A percentile compares a stretch with the other conserved stretches of the same genome.
Conservation (phyloP, 2,113 vertebrate species). For the Todiramphus saurophagus region DNA sequence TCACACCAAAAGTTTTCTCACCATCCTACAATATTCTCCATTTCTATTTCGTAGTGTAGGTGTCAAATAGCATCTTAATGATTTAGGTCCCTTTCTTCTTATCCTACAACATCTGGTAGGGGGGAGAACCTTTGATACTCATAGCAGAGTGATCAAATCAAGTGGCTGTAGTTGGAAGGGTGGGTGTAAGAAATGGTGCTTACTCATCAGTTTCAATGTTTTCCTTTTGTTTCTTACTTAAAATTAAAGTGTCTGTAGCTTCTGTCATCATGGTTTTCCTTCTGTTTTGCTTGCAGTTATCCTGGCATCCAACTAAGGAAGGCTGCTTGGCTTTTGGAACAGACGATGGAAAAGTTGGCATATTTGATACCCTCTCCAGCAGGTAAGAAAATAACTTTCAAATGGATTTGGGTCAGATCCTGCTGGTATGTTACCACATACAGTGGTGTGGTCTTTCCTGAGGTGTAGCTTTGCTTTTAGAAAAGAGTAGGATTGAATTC, state of each 20-base stretch:
- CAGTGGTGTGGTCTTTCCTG: not conserved
- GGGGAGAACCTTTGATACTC: not conserved
- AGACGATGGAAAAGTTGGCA: slow-evolving; percentile 96
- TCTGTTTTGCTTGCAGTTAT: slow-evolving; percentile 75
- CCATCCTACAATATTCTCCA: not conserved
- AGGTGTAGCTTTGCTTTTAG: not conserved
- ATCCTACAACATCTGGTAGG: not conserved
- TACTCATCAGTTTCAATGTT: not conserved
- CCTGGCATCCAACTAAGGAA: slow-evolving; percentile 92
- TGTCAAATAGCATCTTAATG: not conserved
- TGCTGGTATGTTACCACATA: not conserved
- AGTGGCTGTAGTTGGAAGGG: not conserved
- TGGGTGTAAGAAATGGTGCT: not conserved
- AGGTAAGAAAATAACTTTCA: slow-evolving; percentile 77
- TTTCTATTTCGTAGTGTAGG: not conserved
- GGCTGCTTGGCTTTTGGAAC: slow-evolving; percentile 92
- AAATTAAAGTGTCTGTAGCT: not conserved
- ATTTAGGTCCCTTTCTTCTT: not conserved
- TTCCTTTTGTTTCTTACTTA: not conserved
- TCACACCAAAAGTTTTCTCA: not conserved
- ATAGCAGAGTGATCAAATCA: not conserved
- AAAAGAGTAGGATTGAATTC: not conserved
- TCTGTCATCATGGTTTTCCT: not conserved
- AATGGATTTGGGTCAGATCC: not conserved
- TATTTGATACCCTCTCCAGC: slow-evolving; percentile 90